Percentiles rank a stretch among this genome's conserved stretches.
These are phyloP conservation scores for Sphinx pinastri DNA, from an alignment of 2,888 invertebrate species.

Conservation along the genomic window DNA sequence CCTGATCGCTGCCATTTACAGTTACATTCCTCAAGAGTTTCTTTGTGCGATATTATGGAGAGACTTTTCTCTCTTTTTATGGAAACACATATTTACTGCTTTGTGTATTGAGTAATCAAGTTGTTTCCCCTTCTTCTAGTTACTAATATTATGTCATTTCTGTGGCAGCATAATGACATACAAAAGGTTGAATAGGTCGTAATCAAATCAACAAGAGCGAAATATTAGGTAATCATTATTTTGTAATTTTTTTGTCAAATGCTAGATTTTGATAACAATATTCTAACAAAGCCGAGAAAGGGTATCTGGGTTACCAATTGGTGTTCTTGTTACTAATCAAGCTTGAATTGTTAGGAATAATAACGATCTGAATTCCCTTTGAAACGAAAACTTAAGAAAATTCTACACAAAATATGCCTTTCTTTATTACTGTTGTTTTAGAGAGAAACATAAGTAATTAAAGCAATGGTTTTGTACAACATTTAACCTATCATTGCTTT, in stretches of 20 bases:
- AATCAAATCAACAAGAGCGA: neutral
- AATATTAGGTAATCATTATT: neutral
- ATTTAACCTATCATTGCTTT: neutral
- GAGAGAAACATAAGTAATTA: no score
- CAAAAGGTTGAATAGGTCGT: neutral
- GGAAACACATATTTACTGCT: constrained; percentile 7
- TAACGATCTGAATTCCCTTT: neutral
- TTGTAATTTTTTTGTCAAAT: neutral
- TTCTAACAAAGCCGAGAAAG: neutral
- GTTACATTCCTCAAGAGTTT: constrained; percentile 6
- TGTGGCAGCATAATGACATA: neutral
- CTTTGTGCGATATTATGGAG: constrained; percentile 6
- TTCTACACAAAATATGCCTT: no score
- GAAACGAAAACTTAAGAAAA: neutral
- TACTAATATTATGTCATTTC: neutral
- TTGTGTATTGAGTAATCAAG: neutral
- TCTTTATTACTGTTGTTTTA: no score
- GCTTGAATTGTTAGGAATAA: constrained; percentile 2
- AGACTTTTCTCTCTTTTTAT: neutral
- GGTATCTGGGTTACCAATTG: neutral
- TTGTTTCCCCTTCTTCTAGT: neutral
- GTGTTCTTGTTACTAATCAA: constrained; percentile 10
- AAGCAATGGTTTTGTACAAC: constrained; percentile 1
- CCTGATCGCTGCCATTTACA: constrained; percentile 7
- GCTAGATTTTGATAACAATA: neutral